Conservation (phyloP, 2,113 vertebrate genomes). For the Boulengeromyrus knoepffleri region DNA sequence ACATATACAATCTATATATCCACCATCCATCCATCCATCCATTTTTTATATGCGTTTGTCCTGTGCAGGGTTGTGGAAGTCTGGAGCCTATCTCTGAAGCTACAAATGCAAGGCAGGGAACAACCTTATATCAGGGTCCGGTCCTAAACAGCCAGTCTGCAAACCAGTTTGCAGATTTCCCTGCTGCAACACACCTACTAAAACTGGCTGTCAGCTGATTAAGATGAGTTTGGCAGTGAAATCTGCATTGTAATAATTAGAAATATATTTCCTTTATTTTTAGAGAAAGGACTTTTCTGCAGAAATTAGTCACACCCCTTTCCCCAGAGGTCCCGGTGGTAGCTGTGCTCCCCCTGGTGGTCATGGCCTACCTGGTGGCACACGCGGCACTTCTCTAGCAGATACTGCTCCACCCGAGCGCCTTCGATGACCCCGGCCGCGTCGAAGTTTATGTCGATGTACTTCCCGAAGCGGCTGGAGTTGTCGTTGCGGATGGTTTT, state of each 20-base stretch:
- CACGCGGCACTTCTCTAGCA: constrained; percentile 93
- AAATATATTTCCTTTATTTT: not conserved
- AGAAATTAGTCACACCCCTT: not conserved
- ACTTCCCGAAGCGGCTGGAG: constrained; percentile 97
- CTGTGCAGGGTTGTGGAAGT: too few species aligned
- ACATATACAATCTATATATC: not conserved
- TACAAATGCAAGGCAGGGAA: not conserved
- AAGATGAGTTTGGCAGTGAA: not conserved
- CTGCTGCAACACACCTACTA: not conserved
- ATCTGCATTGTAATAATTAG: not conserved
- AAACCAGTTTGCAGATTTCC: not conserved
- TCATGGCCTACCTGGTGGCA: constrained; percentile 76
- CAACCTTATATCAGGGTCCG: not conserved
- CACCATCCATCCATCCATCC: too few species aligned
- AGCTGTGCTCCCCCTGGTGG: not conserved
- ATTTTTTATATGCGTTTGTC: too few species aligned
- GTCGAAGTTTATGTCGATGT: constrained; percentile 83
- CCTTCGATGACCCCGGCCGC: constrained; percentile 76
- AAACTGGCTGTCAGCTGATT: not conserved
- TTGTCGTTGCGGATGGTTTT: constrained; percentile 94
- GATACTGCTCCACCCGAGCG: constrained; percentile 85
- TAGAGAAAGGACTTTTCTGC: not conserved
- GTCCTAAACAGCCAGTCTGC: not conserved
- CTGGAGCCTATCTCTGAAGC: not conserved
- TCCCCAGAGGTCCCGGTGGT: not conserved